phyloP scores from a whole-genome alignment of 1,140 invertebrate genomes.

The Microplitis mediator region DNA sequence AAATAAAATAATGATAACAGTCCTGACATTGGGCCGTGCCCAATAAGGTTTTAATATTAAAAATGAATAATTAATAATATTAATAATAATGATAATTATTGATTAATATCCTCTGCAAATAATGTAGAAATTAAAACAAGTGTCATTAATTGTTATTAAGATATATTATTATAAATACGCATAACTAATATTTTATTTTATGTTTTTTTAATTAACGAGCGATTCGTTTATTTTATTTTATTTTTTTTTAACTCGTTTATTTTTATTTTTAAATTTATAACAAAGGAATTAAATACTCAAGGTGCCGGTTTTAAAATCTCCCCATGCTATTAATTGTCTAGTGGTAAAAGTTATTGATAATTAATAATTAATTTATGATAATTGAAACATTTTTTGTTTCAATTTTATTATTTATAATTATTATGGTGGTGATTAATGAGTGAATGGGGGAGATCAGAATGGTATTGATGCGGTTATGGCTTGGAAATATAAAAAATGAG shows the following conservation, averaged over 20 bases:
- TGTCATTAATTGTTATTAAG: conserved; percentile 60
- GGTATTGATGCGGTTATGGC: no score
- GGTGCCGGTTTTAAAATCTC: no score
- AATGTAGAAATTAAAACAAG: conserved; percentile 57
- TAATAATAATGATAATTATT: no score
- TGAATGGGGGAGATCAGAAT: no score
- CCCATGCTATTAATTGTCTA: no score
- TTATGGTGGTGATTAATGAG: no score
- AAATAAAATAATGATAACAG: conserved; percentile 33
- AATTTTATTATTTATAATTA: no score
- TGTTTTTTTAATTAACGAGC: background rate
- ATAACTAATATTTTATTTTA: background rate
- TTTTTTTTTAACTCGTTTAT: conserved; percentile 27
- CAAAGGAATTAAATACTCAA: conserved; percentile 34
- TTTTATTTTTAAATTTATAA: conserved; percentile 51
- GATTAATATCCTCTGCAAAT: conserved; percentile 43
- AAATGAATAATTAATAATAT: conserved; percentile 20
- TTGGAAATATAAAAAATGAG: no score
- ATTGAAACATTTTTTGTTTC: no score
- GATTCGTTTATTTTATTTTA: background rate
- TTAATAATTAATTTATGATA: no score
- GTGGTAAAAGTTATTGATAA: no score
- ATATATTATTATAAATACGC: conserved; percentile 48
- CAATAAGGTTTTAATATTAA: conserved; percentile 42
- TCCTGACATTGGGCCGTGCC: conserved; percentile 44